Base-by-base conservation (phyloP, 2,797 vertebrate genomes). In the Buceros bicornis region DNA sequence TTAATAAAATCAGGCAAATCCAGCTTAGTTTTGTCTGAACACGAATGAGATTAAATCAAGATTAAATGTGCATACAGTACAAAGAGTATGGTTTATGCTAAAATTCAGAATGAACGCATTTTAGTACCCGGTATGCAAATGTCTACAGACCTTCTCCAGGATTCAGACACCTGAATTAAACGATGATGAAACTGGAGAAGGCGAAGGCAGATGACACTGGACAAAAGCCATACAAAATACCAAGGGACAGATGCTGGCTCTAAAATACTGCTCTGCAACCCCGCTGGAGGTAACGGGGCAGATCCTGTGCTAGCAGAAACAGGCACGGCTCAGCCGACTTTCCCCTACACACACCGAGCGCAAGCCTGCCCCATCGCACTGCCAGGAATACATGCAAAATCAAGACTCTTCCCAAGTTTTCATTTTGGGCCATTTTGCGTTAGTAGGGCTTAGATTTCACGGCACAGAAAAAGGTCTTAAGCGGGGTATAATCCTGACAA, bases 11-110 rank as follows among this genome's bases (percentile, higher is more conserved):
- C 91, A 95, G 88, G 92, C 95, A 97, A 95, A 97, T 94, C 94
- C 90, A 94, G 93, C 91, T 97, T 96, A 95, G 94, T 96, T 96
- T 96, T 97, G 93, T 96, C 92, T 96, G 94, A 96, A 97, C 93
- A 96, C 50, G 89, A 95, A 91, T 90, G 90, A 97, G 95, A 97
- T 95, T 93, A 97, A 95, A 96, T 93, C 95, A 95, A 95, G 94
- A 97, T 91, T 93, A 93, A 93, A 95, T 79, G 90, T 85, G 71
- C 88, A 95, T 79, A 77, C 79, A 79, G 89, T 89, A 95, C 93
- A 96, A 97, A 97, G 93, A 86, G 78, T 92, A 93, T 50, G 90
- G 86, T 91, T 95, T 94, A 95, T 94, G 91, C 92, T 96, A 87
- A 94, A 93, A 96, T 78, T 93, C 72, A 76, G 93, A 90, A 72